These are phyloP conservation scores for Micrasema minimum DNA, from an alignment of 1,140 invertebrate genomes.

Conservation along the genomic window DNA sequence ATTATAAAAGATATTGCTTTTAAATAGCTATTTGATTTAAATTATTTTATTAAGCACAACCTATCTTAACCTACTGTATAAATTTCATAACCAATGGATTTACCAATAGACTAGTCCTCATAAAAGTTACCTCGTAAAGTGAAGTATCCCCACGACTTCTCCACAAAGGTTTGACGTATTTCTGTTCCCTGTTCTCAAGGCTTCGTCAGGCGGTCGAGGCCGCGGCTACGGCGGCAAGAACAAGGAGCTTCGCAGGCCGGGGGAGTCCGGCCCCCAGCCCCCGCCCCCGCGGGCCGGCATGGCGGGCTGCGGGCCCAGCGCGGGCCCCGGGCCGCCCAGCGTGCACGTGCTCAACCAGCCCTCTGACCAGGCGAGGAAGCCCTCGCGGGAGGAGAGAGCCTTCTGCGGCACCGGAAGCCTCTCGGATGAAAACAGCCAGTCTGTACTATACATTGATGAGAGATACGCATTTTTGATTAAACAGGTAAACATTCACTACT, in stretches of 20 bases:
- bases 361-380: not conserved
- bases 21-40: no score
- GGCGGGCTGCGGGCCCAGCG: not conserved
- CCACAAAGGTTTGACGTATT: not conserved
- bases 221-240: constrained; percentile 48
- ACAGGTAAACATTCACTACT: constrained; percentile 45
- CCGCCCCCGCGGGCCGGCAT: not conserved
- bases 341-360: constrained; percentile 31
- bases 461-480: constrained; percentile 46
- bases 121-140: no score
- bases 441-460: constrained; percentile 49
- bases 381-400: constrained; percentile 15
- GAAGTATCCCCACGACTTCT: no score
- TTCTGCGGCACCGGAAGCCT: constrained; percentile 24
- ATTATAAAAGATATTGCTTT: no score
- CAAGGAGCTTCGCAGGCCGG: constrained; percentile 42
- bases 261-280: constrained; percentile 1
- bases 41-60: no score
- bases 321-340: not conserved
- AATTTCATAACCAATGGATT: no score
- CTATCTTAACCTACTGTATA: no score
- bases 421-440: constrained; percentile 49
- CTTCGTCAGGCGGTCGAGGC: constrained; percentile 41
- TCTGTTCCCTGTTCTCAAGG: constrained; percentile 43
- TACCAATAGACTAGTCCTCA: no score